phyloP scores from a whole-genome alignment of 1,140 invertebrate species.

The Pachyrhynchus sulphureomaculatus region DNA sequence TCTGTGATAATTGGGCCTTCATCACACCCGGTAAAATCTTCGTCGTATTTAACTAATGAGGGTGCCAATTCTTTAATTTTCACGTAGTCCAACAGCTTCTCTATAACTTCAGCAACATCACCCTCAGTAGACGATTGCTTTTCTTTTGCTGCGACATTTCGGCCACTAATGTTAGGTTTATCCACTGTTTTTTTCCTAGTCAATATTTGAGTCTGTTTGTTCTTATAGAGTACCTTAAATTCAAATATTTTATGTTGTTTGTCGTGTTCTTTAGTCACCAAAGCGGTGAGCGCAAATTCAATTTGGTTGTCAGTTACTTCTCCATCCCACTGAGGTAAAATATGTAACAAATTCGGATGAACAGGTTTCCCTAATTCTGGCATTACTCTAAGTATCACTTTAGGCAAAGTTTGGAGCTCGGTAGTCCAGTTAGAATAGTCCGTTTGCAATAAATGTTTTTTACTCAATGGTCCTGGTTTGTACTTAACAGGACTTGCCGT shows the following conservation, averaged over 20 bases:
- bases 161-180: neutral
- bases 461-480: constrained; percentile 50
- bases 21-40: constrained; percentile 23
- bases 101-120: constrained; percentile 38
- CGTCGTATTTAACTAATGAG: constrained; percentile 42
- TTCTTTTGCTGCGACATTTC: neutral
- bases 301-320: constrained; percentile 43
- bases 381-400: constrained; percentile 44
- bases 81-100: constrained; percentile 47
- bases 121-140: constrained; percentile 2
- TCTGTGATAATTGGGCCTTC: constrained; percentile 12
- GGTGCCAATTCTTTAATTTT: constrained; percentile 47
- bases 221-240: constrained; percentile 46
- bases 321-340: constrained; percentile 36
- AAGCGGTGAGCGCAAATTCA: constrained; percentile 48
- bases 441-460: constrained; percentile 45
- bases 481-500: constrained; percentile 26
- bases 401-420: constrained; percentile 45
- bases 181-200: constrained; percentile 37
- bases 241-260: constrained; percentile 32
- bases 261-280: constrained; percentile 28
- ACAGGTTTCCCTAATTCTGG: constrained; percentile 46
- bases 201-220: constrained; percentile 46
- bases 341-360: constrained; percentile 35
- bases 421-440: constrained; percentile 36